A percentile compares a stretch with the other conserved stretches of the same genome.
phyloP scores from a whole-genome alignment of 2,888 invertebrate species.

The Microplitis deprimator region DNA sequence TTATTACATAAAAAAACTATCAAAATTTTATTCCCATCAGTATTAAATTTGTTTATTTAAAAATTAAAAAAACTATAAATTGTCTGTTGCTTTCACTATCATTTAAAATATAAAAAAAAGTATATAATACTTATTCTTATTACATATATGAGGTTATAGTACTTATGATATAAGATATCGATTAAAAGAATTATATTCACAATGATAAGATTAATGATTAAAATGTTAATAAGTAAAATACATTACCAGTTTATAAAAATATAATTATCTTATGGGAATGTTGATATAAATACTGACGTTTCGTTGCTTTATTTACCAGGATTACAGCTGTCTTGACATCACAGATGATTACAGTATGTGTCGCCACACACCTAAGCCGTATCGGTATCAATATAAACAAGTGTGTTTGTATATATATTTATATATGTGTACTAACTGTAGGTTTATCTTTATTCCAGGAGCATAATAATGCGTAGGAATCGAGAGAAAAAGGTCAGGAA shows the following conservation, averaged over 20 bases:
- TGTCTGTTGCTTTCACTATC: too few relatives aligned
- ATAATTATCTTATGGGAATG: background rate
- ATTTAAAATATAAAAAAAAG: too few relatives aligned
- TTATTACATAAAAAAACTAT: too few relatives aligned
- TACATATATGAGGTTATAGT: background rate
- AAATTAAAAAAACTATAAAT: too few relatives aligned
- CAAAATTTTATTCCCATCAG: too few relatives aligned
- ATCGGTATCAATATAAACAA: background rate
- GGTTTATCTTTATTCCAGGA: background rate
- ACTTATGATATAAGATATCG: background rate
- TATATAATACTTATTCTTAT: background rate
- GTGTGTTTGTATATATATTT: background rate
- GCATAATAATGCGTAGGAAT: background rate
- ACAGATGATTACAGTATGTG: slow-evolving; percentile 13
- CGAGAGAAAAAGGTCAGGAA: background rate
- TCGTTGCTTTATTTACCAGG: background rate
- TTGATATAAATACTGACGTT: background rate
- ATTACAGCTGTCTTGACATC: slow-evolving; percentile 5
- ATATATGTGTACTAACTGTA: background rate
- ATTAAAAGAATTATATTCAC: background rate
- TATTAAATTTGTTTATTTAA: too few relatives aligned
- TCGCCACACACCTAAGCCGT: background rate
- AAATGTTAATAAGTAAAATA: background rate
- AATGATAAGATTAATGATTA: background rate
- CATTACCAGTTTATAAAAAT: slow-evolving; percentile 6